Evolutionary conservation across 1,140 invertebrate genomes (phyloP).

Genomic region (Sarcophaga bullata): DNA sequence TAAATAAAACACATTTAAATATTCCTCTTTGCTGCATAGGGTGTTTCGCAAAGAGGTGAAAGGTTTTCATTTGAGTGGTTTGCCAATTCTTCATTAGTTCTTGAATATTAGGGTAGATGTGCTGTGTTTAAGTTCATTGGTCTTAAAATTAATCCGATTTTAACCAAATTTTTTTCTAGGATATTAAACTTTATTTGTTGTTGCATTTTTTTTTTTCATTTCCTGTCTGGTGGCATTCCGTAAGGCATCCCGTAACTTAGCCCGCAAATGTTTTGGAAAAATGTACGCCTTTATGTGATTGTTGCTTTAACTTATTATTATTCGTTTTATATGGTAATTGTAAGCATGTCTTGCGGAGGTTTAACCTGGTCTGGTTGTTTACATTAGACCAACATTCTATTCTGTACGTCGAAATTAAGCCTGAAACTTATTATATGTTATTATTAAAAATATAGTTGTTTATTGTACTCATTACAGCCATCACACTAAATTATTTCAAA

Average conservation of each 20-base stretch:
- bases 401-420: neutral
- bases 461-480: neutral
- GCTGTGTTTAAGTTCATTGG: too few species aligned
- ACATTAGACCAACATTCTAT: constrained; percentile 34
- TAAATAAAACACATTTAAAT: too few species aligned
- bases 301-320: constrained; percentile 74
- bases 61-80: too few species aligned
- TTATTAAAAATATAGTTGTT: neutral
- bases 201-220: constrained; percentile 57
- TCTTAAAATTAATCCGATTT: too few species aligned
- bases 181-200: too few species aligned
- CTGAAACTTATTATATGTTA: constrained; percentile 9
- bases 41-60: too few species aligned
- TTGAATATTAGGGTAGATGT: too few species aligned
- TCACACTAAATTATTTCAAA: too few species aligned
- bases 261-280: constrained; percentile 92
- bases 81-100: too few species aligned
- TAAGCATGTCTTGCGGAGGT: constrained; percentile 87
- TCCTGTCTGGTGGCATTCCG: constrained; percentile 89
- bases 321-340: constrained; percentile 87
- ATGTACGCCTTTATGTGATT: constrained; percentile 88
- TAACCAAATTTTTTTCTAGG: too few species aligned
- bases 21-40: too few species aligned
- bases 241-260: constrained; percentile 84
- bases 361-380: constrained; percentile 81